These are phyloP conservation scores for Sparus aurata DNA, from an alignment of 2,797 vertebrate genomes.

Conservation along the genomic window DNA sequence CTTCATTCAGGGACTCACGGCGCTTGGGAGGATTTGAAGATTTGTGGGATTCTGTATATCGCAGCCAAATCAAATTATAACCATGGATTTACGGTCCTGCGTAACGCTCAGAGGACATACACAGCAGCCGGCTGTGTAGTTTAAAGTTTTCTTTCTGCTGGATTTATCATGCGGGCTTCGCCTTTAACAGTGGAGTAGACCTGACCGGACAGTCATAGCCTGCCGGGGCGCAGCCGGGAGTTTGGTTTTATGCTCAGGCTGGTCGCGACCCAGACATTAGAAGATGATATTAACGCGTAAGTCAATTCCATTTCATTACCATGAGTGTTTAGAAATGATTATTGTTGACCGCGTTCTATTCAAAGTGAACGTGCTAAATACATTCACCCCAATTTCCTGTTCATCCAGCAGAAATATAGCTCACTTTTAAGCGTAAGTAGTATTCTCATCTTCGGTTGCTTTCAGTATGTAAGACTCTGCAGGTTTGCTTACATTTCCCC, in stretches of 20 bases:
- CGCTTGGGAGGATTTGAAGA: slow-evolving; percentile 24
- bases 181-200: slow-evolving; percentile 61
- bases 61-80: slow-evolving; percentile 28
- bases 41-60: slow-evolving; percentile 30
- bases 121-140: slow-evolving; percentile 32
- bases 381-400: slow-evolving; percentile 29
- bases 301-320: slow-evolving; percentile 25
- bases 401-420: not conserved
- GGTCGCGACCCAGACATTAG: slow-evolving; percentile 34
- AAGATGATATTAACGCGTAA: slow-evolving; percentile 86
- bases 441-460: not conserved
- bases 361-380: not conserved
- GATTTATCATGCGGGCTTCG: slow-evolving; percentile 79
- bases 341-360: not conserved
- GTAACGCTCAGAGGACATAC: slow-evolving; percentile 38
- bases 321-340: not conserved
- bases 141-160: slow-evolving; percentile 45
- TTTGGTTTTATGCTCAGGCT: slow-evolving; percentile 53
- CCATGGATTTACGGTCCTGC: slow-evolving; percentile 77
- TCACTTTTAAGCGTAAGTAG: accelerated
- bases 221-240: slow-evolving; percentile 52
- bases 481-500: not conserved
- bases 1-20: slow-evolving; percentile 49
- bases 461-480: not conserved
- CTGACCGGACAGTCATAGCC: slow-evolving; percentile 47